Percentiles rank a stretch among this genome's conserved stretches.
phyloP scores from a whole-genome alignment of 1,140 invertebrate species.

The Temnothorax nylanderi region DNA sequence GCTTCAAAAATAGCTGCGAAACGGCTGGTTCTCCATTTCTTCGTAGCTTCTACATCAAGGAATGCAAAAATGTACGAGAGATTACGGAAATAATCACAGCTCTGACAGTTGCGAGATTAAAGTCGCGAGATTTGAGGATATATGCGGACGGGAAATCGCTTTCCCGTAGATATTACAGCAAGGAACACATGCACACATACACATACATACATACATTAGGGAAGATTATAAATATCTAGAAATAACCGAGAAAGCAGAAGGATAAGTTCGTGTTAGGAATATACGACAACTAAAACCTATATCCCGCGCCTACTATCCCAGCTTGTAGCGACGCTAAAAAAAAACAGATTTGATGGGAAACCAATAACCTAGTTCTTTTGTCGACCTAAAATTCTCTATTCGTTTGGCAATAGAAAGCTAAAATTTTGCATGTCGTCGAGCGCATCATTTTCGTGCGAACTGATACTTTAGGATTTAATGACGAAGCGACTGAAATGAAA shows the following conservation, averaged over 20 bases:
- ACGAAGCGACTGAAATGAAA: neutral
- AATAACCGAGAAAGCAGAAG: slow-evolving; percentile 7
- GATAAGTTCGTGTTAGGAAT: slow-evolving; percentile 20
- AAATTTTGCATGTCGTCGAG: slow-evolving; percentile 27
- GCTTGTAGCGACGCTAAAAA: slow-evolving; percentile 11
- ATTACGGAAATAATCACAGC: slow-evolving; percentile 11
- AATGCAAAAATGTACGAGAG: neutral
- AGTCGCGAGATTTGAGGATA: slow-evolving; percentile 24
- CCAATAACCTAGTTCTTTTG: slow-evolving; percentile 67
- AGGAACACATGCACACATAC: neutral
- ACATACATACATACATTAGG: slow-evolving; percentile 45
- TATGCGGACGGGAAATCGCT: neutral
- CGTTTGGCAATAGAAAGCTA: slow-evolving; percentile 19
- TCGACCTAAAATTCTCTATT: slow-evolving; percentile 62
- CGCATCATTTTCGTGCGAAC: neutral
- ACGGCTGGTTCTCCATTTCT: neutral
- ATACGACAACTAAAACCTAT: neutral
- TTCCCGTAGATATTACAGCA: neutral
- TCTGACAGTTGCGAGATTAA: slow-evolving; percentile 44
- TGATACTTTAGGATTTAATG: neutral
- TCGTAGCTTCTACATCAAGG: neutral
- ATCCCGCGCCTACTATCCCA: neutral
- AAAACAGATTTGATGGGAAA: slow-evolving; percentile 70
- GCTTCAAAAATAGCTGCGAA: neutral
- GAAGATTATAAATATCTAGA: slow-evolving; percentile 65